Conservation (phyloP, 2,888 invertebrate genomes). For the Punctoribates punctum region DNA sequence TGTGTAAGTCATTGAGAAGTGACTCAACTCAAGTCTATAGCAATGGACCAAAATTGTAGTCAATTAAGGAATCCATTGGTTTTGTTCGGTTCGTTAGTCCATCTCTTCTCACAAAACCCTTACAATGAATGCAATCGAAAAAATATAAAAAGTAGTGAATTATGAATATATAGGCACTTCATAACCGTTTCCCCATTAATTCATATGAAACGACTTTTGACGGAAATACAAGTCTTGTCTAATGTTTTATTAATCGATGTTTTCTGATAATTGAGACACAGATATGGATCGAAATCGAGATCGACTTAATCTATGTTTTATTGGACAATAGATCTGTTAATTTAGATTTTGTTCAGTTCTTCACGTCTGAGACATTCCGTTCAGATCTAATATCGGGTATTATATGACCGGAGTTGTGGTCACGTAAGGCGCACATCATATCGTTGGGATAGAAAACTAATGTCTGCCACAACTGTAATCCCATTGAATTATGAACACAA, state of each 20-base stretch:
- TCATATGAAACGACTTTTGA: not conserved
- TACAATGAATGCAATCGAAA: not conserved
- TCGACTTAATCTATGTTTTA: conserved; percentile 3
- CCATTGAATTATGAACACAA: conserved; percentile 33
- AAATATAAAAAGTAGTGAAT: not conserved
- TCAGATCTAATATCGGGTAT: conserved; percentile 1
- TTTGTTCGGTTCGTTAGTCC: conserved; percentile 32
- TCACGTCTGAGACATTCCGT: conserved; percentile 12
- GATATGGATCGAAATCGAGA: not conserved
- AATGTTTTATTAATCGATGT: not conserved
- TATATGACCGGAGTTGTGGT: conserved; percentile 11
- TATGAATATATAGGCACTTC: not conserved
- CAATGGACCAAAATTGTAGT: conserved; percentile 5
- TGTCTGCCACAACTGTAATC: conserved; percentile 20
- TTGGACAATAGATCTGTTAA: conserved; percentile 3
- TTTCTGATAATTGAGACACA: not conserved
- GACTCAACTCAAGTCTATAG: conserved; percentile 5
- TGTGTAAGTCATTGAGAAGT: not conserved
- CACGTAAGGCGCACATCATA: conserved; percentile 27
- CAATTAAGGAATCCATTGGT: conserved; percentile 31
- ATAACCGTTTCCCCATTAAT: not conserved
- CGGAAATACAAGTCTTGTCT: not conserved
- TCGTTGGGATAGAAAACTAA: not conserved
- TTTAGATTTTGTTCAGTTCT: conserved; percentile 6
- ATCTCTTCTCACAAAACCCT: not conserved